Percentiles rank a stretch among this genome's conserved stretches.
phyloP scores from a whole-genome alignment of 1,140 invertebrate species.

The Drosophila insularis region DNA sequence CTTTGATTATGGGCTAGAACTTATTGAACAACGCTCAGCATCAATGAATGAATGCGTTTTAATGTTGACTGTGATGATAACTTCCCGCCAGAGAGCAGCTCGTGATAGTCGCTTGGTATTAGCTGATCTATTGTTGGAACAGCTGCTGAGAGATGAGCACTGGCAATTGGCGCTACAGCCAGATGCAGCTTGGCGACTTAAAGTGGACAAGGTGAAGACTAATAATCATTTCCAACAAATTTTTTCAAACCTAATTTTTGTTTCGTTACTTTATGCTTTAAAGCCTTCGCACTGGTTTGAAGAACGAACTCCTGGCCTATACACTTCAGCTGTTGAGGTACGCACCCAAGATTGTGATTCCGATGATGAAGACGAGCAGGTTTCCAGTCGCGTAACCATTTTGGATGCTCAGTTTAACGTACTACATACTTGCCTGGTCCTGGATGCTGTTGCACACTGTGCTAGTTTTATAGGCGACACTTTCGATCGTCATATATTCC shows the following conservation, averaged over 20 bases:
- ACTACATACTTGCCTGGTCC: conserved; percentile 70
- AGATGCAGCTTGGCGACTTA: conserved; percentile 57
- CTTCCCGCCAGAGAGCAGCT: conserved; percentile 16
- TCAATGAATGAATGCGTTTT: conserved; percentile 71
- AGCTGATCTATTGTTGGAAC: conserved; percentile 48
- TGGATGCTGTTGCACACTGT: conserved; percentile 70
- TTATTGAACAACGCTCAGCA: conserved; percentile 49
- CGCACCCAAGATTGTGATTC: conserved; percentile 74
- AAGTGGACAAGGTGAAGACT: conserved; percentile 53
- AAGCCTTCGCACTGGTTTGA: conserved; percentile 72
- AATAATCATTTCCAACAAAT: not conserved
- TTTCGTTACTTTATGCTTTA: not conserved
- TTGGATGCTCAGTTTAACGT: conserved; percentile 76
- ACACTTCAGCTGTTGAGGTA: conserved; percentile 76
- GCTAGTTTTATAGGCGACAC: conserved; percentile 61
- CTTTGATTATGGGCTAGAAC: conserved; percentile 64
- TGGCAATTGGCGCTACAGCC: conserved; percentile 72
- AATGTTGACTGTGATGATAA: conserved; percentile 53
- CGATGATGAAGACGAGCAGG: conserved; percentile 65
- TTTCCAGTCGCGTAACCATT: conserved; percentile 55
- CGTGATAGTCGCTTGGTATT: conserved; percentile 43
- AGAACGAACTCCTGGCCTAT: conserved; percentile 74
- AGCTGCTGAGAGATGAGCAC: conserved; percentile 63
- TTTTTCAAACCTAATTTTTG: not conserved
- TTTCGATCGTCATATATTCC: conserved; percentile 66